These are phyloP conservation scores for Danio kyathit DNA, from an alignment of 2,797 vertebrate genomes.

Conservation along the genomic window DNA sequence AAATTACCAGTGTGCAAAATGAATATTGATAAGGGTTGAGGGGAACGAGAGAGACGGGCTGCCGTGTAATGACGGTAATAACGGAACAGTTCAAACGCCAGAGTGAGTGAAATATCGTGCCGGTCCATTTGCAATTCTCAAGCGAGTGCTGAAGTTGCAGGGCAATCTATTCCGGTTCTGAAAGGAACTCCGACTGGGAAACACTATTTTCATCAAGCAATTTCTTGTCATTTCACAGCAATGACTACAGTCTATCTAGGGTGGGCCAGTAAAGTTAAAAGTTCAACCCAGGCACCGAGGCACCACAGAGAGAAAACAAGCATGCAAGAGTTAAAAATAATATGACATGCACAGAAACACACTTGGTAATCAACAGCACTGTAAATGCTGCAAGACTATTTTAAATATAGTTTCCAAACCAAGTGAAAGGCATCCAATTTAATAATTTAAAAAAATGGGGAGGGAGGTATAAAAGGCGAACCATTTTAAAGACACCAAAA, in stretches of 20 bases:
- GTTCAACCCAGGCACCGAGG: neutral
- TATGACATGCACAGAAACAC: neutral
- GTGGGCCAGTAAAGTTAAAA: neutral
- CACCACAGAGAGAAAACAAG: neutral
- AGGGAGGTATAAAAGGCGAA: too few species aligned
- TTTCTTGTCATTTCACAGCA: constrained; percentile 28
- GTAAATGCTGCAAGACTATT: neutral
- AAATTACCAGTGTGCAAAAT: constrained; percentile 56
- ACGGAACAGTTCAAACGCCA: constrained; percentile 37
- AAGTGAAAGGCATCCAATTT: neutral
- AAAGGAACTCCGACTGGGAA: constrained; percentile 19
- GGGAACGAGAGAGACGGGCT: constrained; percentile 18
- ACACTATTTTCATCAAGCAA: constrained; percentile 34
- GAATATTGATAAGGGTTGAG: constrained; percentile 52
- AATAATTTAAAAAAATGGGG: too few species aligned
- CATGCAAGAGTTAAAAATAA: constrained; percentile 11
- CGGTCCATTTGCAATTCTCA: constrained; percentile 51
- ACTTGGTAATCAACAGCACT: neutral
- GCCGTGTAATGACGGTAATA: constrained; percentile 45
- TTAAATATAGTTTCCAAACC: neutral
- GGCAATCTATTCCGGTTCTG: constrained; percentile 48
- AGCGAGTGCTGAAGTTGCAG: constrained; percentile 39
- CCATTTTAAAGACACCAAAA: too few species aligned
- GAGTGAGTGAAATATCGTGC: constrained; percentile 30
- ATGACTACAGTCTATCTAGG: constrained; percentile 3